A percentile compares a stretch with the other conserved stretches of the same genome.
phyloP scores from a whole-genome alignment of 2,113 vertebrate genomes.

The Helogale parvula region DNA sequence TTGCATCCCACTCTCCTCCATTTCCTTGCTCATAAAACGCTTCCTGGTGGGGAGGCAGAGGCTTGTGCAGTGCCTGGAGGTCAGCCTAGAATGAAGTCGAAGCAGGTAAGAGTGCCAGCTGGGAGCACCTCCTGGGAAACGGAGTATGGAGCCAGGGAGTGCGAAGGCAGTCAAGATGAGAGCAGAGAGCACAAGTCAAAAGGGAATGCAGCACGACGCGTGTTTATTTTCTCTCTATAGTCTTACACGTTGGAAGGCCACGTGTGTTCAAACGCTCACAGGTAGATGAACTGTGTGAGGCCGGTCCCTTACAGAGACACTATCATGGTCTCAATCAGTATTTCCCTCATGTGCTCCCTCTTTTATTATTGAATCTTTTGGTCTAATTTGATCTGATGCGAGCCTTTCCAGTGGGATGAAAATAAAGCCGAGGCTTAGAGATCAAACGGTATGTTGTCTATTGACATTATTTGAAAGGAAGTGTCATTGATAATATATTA shows the following conservation, averaged over 20 bases:
- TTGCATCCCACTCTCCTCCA: background rate
- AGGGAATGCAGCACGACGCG: too few species aligned
- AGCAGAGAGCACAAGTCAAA: background rate
- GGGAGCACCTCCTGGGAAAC: background rate
- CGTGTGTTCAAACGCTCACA: background rate
- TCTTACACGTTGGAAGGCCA: background rate
- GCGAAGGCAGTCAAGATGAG: background rate
- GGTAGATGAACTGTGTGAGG: background rate
- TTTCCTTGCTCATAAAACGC: background rate
- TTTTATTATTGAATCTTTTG: constrained; percentile 22
- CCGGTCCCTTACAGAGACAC: background rate
- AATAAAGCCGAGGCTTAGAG: constrained; percentile 18
- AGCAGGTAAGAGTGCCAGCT: background rate
- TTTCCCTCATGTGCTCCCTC: background rate
- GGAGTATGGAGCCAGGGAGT: background rate
- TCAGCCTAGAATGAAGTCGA: background rate
- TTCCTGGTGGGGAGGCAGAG: background rate
- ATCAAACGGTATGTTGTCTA: constrained; percentile 1
- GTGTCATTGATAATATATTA: background rate
- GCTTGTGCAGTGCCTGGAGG: background rate
- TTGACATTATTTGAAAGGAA: constrained; percentile 59
- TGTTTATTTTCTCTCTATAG: background rate
- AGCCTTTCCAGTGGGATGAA: constrained; percentile 23
- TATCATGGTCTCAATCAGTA: background rate
- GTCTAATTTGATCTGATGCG: background rate